Base-by-base conservation (phyloP, 2,888 invertebrate species). In the Lacanobia oleracea region DNA sequence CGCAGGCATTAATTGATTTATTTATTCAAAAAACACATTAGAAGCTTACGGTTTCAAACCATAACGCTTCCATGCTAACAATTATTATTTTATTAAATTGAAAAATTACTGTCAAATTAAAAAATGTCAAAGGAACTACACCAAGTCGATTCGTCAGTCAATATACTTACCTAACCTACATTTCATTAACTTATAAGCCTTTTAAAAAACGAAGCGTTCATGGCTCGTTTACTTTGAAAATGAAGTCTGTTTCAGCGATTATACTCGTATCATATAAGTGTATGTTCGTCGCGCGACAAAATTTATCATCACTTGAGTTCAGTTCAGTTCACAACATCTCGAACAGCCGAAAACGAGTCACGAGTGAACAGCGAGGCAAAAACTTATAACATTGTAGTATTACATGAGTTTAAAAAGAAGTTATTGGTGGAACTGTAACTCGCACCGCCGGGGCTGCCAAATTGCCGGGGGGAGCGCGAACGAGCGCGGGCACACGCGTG, bases 231-330 rank as follows among this genome's bases (percentile, higher is more conserved):
- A 67, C 40, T 23, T 54, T 43, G 21, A 54, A 61, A 45, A 63
- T 63, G 37, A 61, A 56, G 37, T 27, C 50, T 56, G 43, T 16
- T 27, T n/a, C 33, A 60, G 50, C 27, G 54, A 56, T 56, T 51
- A 65, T 51, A n/a, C n/a, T n/a, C n/a, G n/a, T n/a, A 61, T 70
- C 61, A 57, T 70, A 66, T 62, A 69, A 60, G 48, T 68, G 60
- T 21, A 60, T 40, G 40, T 51, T 57, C 16, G 50, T 61, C 14
- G 48, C 43, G 48, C 48, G 12, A 62, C 56, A 48, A 50, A 69
- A 40, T 54, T 27, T 69, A 60, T 45, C 48, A 60, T 45, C 48
- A 69, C 56, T 53, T 40, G 16, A 48, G 56, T 45, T 61, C 53
- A 65, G 45, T 51, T 37, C n/a, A 51, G 48, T 51, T 61, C 61